Base-by-base conservation (phyloP, 2,888 invertebrate species). In the Sympetrum striolatum region DNA sequence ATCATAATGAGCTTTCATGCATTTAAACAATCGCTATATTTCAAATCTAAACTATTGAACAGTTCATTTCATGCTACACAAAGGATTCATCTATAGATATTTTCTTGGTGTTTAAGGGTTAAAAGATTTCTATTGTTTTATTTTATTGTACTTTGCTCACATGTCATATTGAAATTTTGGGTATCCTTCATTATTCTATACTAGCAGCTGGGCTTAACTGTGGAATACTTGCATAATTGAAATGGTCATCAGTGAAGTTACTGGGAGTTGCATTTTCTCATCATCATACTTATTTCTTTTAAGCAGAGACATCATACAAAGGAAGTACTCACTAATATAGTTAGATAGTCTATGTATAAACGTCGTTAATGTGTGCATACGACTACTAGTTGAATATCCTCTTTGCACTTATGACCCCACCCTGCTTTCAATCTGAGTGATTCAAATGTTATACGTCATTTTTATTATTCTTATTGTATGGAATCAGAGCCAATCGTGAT, bases 401-500 rank as follows among this genome's bases (percentile, higher is more conserved):
- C 60, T 48, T 82, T 86, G 86, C 86, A 86, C 86, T 60, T 15
- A 58, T 37, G 35, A 37, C 37, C 86, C 86, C 60, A 60, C 37
- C 86, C 37, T 37, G 86, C 86, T 64, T 86, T 60, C 86, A 60
- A 22, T 73, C 22, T 53, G 22, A 35, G 86, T 64, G 64, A 64
- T 64, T 86, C 60, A 58, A 64, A 60, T 86, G 86, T 86, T 86
- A 60, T n/a, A 86, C 60, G 86, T 86, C 31, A 86, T 86, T 86
- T 37, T 60, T 37, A 86, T 86, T 86, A 86, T 86, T 73, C 73
- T 73, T 60, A 86, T 64, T 86, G 86, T 86, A 86, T 86, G n/a
- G 25, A 86, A 86, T 86, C 86, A 86, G 37, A 86, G 58, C 35
- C 86, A 86, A 60, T 86, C 35, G 86, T 86, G 86, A 86, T 86